Evolutionary conservation across 2,888 invertebrate genomes (phyloP), one percentile per base, ranked within the genome.

Genomic region (Apoda limacodes): DNA sequence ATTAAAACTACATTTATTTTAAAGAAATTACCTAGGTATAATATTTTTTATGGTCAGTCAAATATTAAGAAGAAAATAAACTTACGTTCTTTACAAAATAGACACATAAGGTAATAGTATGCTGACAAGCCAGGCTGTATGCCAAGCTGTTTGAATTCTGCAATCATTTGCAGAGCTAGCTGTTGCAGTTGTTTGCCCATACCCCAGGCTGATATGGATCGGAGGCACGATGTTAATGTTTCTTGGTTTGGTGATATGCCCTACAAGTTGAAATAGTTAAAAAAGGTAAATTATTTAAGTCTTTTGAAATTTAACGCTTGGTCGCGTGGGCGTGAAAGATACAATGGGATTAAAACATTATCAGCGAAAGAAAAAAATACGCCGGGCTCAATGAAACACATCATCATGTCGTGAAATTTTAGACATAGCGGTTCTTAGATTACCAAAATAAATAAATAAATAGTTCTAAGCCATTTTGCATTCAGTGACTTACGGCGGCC

Each of bases 61-160:
- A n/a, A n/a, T n/a, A n/a, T n/a, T n/a, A n/a, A n/a, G n/a, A 39
- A 21, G 50, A 9, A 19, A 10, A 20, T 9, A 10, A 36, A 74
- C 85, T 84, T 66, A 84, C 92, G 80, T 38, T 89, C 88, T 55
- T 85, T 85, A 50, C 87, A 90, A 57, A 87, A 91, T 25, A 87
- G 82, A 27, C 82, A 82, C 9, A 95, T 61, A 1, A 93, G 52
- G 50, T 86, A 86, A 59, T 88, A 88, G 71, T 91, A 95, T 0
- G 89, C 85, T 0, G 87, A 87, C 5, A 95, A 69, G 11, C 87
- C 86, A 0, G 93, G 93, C 49, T 88, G 81, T 13, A 95, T 83
- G 6, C 85, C 87, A 0, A 91, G 48, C 6, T 59, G 55, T 42
- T 75, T 85, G 42, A 76, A 70, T 34, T 80, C 80, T 0, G 74